Base-by-base conservation (phyloP, 2,888 invertebrate genomes). In the Octodonta nipae region DNA sequence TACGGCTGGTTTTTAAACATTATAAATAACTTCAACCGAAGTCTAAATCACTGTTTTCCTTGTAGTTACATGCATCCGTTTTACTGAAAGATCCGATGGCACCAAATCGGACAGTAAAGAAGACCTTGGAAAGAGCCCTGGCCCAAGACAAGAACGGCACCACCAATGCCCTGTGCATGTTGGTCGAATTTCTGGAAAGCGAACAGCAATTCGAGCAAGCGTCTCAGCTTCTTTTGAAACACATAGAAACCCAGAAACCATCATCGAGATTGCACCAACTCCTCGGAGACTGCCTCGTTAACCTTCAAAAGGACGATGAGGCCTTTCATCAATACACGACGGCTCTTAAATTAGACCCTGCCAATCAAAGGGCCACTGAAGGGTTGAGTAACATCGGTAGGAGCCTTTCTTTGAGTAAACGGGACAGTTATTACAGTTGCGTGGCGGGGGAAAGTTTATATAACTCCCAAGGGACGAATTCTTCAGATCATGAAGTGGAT, bases 1-100 rank as follows among this genome's bases (percentile, higher is more conserved):
- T n/a, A n/a, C n/a, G n/a, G n/a, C n/a, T n/a, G n/a, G n/a, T n/a
- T n/a, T n/a, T n/a, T n/a, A n/a, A n/a, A n/a, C n/a, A n/a, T n/a
- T n/a, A n/a, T n/a, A n/a, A n/a, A n/a, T n/a, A n/a, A n/a, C n/a
- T n/a, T n/a, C n/a, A n/a, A n/a, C n/a, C 10, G 1, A 4, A 17
- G 22, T n/a, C 6, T 8, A n/a, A n/a, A n/a, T n/a, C n/a, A n/a
- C n/a, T n/a, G n/a, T n/a, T n/a, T 22, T 11, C 26, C 2, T 66
- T 66, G 17, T 52, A 83, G 82, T 64, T 85, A 41, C 79, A 82
- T 52, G 83, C 81, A 0, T 74, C 75, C 32, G 79, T 81, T 1
- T 57, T 84, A 30, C 68, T 78, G 44, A 75, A 77, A 50, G 81
- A 81, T 59, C 69, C 73, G 2, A 61, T 68, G 14, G 65, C 66